Evolutionary conservation across 2,888 invertebrate species (phyloP).

Genomic region (Disparrhopalites patrizii): DNA sequence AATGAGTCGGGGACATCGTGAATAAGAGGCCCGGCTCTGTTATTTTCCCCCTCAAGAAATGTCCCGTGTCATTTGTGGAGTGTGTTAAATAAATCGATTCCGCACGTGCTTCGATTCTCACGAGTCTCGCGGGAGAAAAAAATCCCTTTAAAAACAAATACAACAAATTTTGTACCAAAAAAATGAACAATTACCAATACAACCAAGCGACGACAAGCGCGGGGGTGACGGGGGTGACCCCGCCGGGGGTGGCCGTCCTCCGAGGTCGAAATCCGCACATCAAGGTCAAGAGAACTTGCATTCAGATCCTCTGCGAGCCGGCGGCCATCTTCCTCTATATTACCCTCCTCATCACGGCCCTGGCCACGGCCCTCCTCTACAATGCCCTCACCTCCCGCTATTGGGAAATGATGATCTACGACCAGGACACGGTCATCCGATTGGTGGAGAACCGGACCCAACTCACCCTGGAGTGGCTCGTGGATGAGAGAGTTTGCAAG

Average conservation of each 20-base stretch:
- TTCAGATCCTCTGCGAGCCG: constrained; percentile 58
- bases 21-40: no score
- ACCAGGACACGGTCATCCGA: constrained; percentile 59
- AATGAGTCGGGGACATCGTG: no score
- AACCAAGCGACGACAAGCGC: no score
- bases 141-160: no score
- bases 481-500: constrained; percentile 71
- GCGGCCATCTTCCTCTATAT: constrained; percentile 60
- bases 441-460: constrained; percentile 50
- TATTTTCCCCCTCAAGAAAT: no score
- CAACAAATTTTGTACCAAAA: no score
- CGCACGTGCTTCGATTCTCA: no score
- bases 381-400: constrained; percentile 84
- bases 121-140: no score
- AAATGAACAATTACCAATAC: no score
- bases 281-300: constrained; percentile 25
- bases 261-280: constrained; percentile 20
- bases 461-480: constrained; percentile 63
- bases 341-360: constrained; percentile 63
- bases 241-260: constrained; percentile 10
- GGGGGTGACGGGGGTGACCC: no score
- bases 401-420: constrained; percentile 85
- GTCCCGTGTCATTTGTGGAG: no score
- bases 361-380: constrained; percentile 75
- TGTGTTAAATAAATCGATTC: no score